Base-by-base conservation (phyloP, 2,888 invertebrate species). In the Agrilus biguttatus region DNA sequence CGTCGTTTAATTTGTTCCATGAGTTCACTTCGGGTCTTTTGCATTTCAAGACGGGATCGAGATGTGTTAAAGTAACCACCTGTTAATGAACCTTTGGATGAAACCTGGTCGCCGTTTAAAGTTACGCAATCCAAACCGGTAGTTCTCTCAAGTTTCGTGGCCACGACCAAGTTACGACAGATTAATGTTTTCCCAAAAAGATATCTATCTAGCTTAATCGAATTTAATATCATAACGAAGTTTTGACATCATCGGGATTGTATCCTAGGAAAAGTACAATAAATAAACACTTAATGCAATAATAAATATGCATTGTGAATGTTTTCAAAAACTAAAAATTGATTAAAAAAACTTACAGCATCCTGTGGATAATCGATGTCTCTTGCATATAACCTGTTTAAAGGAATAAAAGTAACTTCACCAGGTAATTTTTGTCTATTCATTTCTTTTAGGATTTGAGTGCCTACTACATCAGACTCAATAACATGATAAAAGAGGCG, bases 1-100 rank as follows among this genome's bases (percentile, higher is more conserved):
- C 87, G 74, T 0, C 81, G 77, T 2, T 73, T 67, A 37, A 91
- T 89, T 62, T 90, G 85, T 23, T 79, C 76, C 66, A 83, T 84
- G 33, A 87, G 73, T 56, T 90, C 89, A 0, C 85, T 85, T 8
- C 90, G 77, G 1, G 84, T 89, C 66, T 95, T 93, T 59, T 96
- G 93, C 73, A 90, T 87, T 63, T 95, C 92, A 2, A 97, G 70
- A 14, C 95, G 84, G 0, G 92, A 93, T 3, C 93, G 77, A 0
- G 92, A 81, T 10, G 91, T 88, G 66, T 98, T 98, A 69, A 96
- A 95, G 63, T 96, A 99, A 41, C 98, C 98, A n/a, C 98, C 97
- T 0, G 96, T 97, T 6, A 97, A 72, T 0, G 95, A 92, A n/a
- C 97, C 97, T 68, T 93, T 90, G 0, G 93, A 89, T 7, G 92